phyloP scores from a whole-genome alignment of 2,797 vertebrate genomes.

The Myoxocephalus aenaeus region DNA sequence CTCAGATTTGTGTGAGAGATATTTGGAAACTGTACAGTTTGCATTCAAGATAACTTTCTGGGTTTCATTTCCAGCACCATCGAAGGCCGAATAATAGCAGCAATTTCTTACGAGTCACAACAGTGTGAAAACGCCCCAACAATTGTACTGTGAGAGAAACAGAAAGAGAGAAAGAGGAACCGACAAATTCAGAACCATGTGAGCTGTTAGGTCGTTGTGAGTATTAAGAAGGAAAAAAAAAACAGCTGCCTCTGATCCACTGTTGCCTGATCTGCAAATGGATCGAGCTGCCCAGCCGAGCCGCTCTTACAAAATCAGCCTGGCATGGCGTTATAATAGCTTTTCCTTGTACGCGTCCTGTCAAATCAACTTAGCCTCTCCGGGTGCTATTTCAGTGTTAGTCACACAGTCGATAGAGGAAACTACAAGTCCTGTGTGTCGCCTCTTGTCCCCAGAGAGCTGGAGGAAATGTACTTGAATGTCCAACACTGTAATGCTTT shows the following conservation, averaged over 20 bases:
- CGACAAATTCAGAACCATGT: conserved; percentile 28
- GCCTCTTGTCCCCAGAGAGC: conserved; percentile 51
- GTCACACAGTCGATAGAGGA: conserved; percentile 59
- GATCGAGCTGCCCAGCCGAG: conserved; percentile 67
- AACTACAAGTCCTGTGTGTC: conserved; percentile 53
- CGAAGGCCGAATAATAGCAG: conserved; percentile 34
- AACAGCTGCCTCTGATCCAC: conserved; percentile 54
- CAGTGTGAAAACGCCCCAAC: conserved; percentile 32
- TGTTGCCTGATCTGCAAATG: conserved; percentile 74
- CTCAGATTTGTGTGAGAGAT: conserved; percentile 11
- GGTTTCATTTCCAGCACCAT: conserved; percentile 21
- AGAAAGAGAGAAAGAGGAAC: conserved; percentile 19
- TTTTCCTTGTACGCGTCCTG: conserved; percentile 81
- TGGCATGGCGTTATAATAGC: conserved; percentile 76
- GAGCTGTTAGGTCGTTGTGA: conserved; percentile 54
- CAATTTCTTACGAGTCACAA: conserved; percentile 30
- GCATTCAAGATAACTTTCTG: conserved; percentile 8
- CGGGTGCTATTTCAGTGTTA: conserved; percentile 72
- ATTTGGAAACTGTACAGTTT: conserved; percentile 12
- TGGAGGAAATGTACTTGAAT: conserved; percentile 37
- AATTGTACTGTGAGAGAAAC: conserved; percentile 26
- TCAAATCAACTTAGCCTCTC: conserved; percentile 80
- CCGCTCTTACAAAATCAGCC: conserved; percentile 68
- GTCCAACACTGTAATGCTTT: conserved; percentile 35
- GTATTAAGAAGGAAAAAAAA: conserved; percentile 49